phyloP scores from a whole-genome alignment of 2,113 vertebrate genomes.

The Nycticorax nycticorax region DNA sequence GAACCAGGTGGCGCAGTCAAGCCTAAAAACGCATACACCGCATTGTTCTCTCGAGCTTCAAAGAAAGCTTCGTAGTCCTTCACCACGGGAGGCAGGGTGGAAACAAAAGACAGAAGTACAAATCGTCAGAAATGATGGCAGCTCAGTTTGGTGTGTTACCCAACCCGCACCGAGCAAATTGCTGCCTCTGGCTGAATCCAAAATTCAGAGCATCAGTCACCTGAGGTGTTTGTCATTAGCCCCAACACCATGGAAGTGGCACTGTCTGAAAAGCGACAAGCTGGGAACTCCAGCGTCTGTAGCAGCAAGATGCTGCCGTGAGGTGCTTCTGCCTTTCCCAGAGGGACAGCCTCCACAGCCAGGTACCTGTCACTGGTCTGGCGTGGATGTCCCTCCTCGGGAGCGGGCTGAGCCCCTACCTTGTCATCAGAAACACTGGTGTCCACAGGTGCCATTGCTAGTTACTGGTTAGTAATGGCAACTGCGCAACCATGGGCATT shows the following conservation, averaged over 20 bases:
- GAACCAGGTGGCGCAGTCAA: slow-evolving; percentile 94
- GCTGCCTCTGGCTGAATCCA: fast-evolving
- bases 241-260: too few relatives aligned
- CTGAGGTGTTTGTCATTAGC: neutral
- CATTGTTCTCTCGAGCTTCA: slow-evolving; percentile 93
- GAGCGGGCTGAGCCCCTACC: neutral
- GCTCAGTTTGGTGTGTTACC: neutral
- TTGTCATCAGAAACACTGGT: neutral
- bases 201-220: neutral
- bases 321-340: neutral
- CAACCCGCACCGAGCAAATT: neutral
- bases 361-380: neutral
- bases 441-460: neutral
- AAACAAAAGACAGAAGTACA: neutral
- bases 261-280: neutral
- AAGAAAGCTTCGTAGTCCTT: slow-evolving; percentile 96
- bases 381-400: neutral
- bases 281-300: neutral
- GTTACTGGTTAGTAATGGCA: neutral
- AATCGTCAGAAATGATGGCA: neutral
- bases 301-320: neutral
- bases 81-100: fast-evolving
- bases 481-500: neutral
- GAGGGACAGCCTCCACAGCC: neutral
- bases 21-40: slow-evolving; percentile 92